Percentiles rank a stretch among this genome's conserved stretches.
Conservation (phyloP, 2,797 vertebrate genomes). For the Pelobates cultripes region DNA sequence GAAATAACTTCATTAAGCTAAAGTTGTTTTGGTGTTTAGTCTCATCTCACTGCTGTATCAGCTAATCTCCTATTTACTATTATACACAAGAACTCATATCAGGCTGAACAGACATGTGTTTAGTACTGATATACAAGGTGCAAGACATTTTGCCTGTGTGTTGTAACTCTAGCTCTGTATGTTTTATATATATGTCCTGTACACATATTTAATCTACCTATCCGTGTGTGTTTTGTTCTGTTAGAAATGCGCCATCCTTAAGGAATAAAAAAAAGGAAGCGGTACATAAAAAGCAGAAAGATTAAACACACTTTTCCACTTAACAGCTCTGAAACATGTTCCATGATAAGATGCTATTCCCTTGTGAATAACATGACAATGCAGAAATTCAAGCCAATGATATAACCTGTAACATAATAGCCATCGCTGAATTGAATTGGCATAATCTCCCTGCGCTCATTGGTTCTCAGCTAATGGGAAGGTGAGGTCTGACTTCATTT, state of each 20-base stretch:
- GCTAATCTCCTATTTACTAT: neutral
- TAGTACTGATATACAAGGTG: neutral
- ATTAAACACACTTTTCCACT: neutral
- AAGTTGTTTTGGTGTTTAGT: no score
- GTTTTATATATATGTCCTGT: no score
- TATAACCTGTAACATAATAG: neutral
- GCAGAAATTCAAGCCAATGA: conserved; percentile 8
- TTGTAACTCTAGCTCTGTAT: neutral
- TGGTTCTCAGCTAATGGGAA: neutral
- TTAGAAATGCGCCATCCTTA: neutral
- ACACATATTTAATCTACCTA: neutral
- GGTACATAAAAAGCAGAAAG: neutral
- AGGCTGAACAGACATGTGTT: neutral
- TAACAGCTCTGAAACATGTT: neutral
- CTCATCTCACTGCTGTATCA: no score
- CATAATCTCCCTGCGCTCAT: conserved; percentile 7
- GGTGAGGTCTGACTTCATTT: neutral
- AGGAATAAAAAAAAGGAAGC: neutral
- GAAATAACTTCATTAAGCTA: no score
- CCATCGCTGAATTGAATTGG: conserved; percentile 14
- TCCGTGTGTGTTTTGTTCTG: neutral
- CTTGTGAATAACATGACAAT: conserved; percentile 9
- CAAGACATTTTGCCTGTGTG: neutral
- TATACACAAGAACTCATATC: neutral
- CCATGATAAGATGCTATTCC: neutral